These are phyloP conservation scores for Chrysogorgia sp. DNA, from an alignment of 92 coral and sea anemone species.

Conservation along the genomic window DNA sequence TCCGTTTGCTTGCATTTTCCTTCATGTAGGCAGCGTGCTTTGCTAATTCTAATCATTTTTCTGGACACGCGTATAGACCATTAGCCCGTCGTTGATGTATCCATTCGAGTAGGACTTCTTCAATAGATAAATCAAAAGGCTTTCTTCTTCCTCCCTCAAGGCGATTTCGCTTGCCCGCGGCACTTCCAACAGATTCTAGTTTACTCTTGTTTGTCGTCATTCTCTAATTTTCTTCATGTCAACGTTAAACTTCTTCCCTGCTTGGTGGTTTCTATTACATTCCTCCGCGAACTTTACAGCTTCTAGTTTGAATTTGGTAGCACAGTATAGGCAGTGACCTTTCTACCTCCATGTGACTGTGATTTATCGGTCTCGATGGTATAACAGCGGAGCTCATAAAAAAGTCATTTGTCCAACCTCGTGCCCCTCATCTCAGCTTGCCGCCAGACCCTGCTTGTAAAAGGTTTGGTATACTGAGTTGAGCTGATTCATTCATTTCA, in stretches of 20 bases:
- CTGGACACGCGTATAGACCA: neutral
- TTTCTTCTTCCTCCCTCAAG: constrained; percentile 1
- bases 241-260: neutral
- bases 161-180: neutral
- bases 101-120: neutral
- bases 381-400: too few species aligned
- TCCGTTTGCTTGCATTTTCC: neutral
- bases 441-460: too few species aligned
- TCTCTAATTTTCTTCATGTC: neutral
- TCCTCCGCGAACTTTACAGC: too few species aligned
- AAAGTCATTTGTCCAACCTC: too few species aligned
- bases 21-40: neutral
- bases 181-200: neutral
- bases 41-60: neutral
- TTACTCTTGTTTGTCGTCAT: neutral
- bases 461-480: too few species aligned
- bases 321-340: too few species aligned
- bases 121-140: constrained; percentile 15
- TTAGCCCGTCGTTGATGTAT: neutral
- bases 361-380: too few species aligned
- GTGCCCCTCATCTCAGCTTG: too few species aligned
- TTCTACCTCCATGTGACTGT: too few species aligned
- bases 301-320: neutral
- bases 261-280: too few species aligned
- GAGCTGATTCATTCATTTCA: too few species aligned